A percentile compares a stretch with the other conserved stretches of the same genome.
Evolutionary conservation across 2,888 invertebrate species (phyloP).

Genomic region (Heliconius ismenius): DNA sequence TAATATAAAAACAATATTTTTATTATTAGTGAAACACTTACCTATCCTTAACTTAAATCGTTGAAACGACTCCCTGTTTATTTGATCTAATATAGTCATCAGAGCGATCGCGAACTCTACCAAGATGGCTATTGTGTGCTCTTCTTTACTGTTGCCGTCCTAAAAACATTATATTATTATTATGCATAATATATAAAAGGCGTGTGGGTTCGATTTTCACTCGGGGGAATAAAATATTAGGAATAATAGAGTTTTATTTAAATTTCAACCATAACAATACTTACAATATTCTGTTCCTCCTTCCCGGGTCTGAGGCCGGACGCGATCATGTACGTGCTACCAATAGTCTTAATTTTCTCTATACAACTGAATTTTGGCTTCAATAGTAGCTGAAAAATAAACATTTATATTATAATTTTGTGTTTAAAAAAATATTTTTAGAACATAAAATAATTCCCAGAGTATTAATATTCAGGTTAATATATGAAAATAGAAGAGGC

Average conservation of each 20-base stretch:
- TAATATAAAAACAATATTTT: not conserved
- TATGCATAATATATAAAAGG: too few relatives aligned
- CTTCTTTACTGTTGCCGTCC: slow-evolving; percentile 89
- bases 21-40: slow-evolving; percentile 62
- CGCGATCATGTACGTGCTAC: slow-evolving; percentile 99
- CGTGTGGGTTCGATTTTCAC: too few relatives aligned
- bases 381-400: slow-evolving; percentile 85
- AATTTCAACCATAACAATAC: slow-evolving; percentile 44
- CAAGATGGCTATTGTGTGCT: slow-evolving; percentile 92
- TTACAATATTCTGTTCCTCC: slow-evolving; percentile 86
- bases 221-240: too few relatives aligned
- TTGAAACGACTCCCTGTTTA: slow-evolving; percentile 98
- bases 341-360: slow-evolving; percentile 99
- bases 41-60: slow-evolving; percentile 96
- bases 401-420: not conserved
- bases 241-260: too few relatives aligned
- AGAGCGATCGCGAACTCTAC: slow-evolving; percentile 97
- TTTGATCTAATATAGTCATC: slow-evolving; percentile 95
- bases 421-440: not conserved
- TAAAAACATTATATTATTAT: slow-evolving; percentile 54
- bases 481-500: too few relatives aligned
- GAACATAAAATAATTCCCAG: too few relatives aligned
- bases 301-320: slow-evolving; percentile 95
- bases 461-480: too few relatives aligned
- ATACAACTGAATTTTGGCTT: slow-evolving; percentile 97